A percentile compares a stretch with the other conserved stretches of the same genome.
Conservation (phyloP, 1,140 invertebrate genomes). For the Pantala flavescens region DNA sequence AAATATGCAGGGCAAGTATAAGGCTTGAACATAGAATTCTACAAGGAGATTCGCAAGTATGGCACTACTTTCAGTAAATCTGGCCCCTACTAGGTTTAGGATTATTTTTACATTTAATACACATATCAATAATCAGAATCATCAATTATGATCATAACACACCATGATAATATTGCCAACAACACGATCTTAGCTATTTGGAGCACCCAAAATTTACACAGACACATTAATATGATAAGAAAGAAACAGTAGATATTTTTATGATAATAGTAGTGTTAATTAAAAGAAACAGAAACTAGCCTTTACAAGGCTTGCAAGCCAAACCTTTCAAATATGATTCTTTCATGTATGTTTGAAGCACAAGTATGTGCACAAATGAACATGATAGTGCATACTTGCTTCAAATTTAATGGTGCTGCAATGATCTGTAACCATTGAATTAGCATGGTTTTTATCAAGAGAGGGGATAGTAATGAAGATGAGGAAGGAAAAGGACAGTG, state of each 20-base stretch:
- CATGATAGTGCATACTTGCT: background rate
- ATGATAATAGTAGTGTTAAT: background rate
- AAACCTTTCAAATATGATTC: background rate
- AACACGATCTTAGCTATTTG: constrained; percentile 6
- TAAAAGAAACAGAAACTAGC: background rate
- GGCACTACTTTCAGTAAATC: background rate
- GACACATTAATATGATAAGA: background rate
- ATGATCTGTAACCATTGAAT: too few relatives aligned
- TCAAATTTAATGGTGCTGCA: background rate
- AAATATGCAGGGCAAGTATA: background rate
- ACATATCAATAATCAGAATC: background rate
- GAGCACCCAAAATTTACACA: constrained; percentile 2
- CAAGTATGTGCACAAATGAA: background rate
- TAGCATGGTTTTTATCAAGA: too few relatives aligned
- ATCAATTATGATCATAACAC: constrained; percentile 4
- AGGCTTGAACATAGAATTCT: background rate
- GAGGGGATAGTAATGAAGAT: background rate
- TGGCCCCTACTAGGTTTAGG: background rate
- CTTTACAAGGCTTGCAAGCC: background rate
- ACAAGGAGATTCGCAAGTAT: background rate
- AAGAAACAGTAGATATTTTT: background rate
- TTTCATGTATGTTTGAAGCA: background rate
- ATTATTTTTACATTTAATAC: constrained; percentile 1
- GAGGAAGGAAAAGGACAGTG: background rate
- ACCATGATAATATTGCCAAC: constrained; percentile 1